phyloP scores from a whole-genome alignment of 2,888 invertebrate species.

The Xanthorhoe designata region DNA sequence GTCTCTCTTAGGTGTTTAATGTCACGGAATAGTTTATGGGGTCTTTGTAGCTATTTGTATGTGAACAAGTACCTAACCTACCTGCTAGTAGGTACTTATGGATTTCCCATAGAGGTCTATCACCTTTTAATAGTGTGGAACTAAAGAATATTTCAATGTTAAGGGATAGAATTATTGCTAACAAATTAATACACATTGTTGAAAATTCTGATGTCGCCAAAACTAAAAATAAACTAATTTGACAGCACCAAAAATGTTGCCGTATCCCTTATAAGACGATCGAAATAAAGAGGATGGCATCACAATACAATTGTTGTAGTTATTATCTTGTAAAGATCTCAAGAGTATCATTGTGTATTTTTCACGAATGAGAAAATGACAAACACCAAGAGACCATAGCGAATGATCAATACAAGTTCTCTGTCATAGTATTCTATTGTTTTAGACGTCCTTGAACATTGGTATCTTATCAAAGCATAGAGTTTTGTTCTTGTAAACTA shows the following conservation, averaged over 20 bases:
- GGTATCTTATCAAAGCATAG: not conserved
- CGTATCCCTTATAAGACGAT: no score
- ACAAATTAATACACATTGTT: no score
- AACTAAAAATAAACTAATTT: no score
- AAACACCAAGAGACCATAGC: not conserved
- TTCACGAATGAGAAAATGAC: not conserved
- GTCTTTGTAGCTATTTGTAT: conserved; percentile 23
- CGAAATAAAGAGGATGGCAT: no score
- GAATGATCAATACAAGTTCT: not conserved
- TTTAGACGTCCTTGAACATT: not conserved
- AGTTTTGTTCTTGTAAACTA: not conserved
- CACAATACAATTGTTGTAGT: not conserved
- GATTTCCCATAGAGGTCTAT: conserved; percentile 24
- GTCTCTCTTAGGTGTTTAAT: conserved; percentile 23
- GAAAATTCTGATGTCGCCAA: no score
- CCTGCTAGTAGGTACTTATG: conserved; percentile 2
- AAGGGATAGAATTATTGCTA: not conserved
- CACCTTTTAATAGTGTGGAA: conserved; percentile 6
- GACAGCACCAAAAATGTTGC: no score
- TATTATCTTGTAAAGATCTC: not conserved
- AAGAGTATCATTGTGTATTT: not conserved
- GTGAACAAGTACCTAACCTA: conserved; percentile 16
- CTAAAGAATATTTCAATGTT: not conserved
- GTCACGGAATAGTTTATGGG: conserved; percentile 28
- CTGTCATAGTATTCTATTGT: not conserved